Evolutionary conservation across 2,888 invertebrate species (phyloP), one percentile per base, ranked within the genome.

Genomic region (Oxyteleia sp.): DNA sequence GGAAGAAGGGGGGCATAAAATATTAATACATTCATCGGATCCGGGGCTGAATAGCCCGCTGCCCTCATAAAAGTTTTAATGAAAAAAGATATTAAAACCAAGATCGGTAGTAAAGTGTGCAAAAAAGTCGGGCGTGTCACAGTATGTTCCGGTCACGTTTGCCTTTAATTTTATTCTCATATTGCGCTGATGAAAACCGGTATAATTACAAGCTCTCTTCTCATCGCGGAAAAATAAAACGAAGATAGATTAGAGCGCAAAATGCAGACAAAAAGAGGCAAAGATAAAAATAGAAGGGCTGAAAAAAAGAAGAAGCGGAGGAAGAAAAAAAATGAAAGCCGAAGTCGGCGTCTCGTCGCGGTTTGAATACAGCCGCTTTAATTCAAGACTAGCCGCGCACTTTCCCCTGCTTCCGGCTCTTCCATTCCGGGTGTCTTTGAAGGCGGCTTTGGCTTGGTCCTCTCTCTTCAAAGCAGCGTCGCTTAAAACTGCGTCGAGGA

Each of bases 391-490:
- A 74, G 64, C 79, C 78, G 79, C 49, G 82, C 80, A 64, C 82
- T 81, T 82, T 85, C 68, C 82, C 66, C 82, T 84, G 81, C 84
- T 85, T 86, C 68, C 43, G 61, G 51, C 66, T 85, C 84, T 84
- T 57, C 15, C 53, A 4, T 18, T 18, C 53, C 23, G 16, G 18
- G 38, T 53, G 63, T 69, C 82, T 82, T 82, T 82, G 78, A 78
- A 64, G 38, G 32, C 74, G 66, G 61, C 74, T 57, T 82, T 51
- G 49, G 69, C 55, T 16, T 49, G 49, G 49, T 71, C 71, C 49
- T 59, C 51, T 38, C 57, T 16, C 20, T 16, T 13, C 16, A 13
- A 13, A 71, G 71, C 59, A 61, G 29, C 61, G 41, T 43, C 32
- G 32, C 72, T 72, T 72, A 72, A 72, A 72, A 72, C 61, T 51